phyloP scores from a whole-genome alignment of 2,797 vertebrate species.

The Choloepus didactylus region DNA sequence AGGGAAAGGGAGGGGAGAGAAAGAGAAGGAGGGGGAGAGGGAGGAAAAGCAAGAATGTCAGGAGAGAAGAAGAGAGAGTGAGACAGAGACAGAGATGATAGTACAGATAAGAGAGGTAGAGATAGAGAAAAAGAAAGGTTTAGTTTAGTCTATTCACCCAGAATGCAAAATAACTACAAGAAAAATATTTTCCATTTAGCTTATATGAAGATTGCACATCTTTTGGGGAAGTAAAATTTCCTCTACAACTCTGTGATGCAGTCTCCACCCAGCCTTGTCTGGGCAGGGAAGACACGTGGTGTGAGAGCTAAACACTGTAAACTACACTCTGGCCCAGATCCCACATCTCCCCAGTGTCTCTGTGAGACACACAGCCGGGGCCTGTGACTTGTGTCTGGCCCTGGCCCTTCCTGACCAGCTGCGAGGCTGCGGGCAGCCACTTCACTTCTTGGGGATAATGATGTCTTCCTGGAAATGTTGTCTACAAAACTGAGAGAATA shows the following conservation, averaged over 20 bases:
- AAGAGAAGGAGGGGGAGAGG: too few relatives aligned
- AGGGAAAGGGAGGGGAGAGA: neutral
- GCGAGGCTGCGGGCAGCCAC: neutral
- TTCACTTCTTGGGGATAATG: neutral
- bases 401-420: neutral
- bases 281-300: neutral
- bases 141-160: neutral
- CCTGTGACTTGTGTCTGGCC: neutral
- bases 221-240: neutral
- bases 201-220: neutral
- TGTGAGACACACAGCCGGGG: neutral
- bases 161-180: neutral
- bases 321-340: too few relatives aligned
- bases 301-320: accelerated
- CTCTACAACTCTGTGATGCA: neutral
- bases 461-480: neutral
- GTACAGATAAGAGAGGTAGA: neutral
- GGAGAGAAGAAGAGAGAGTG: too few relatives aligned
- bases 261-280: neutral
- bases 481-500: neutral
- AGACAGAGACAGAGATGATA: accelerated
- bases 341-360: accelerated
- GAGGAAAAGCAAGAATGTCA: too few relatives aligned
- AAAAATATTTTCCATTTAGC: neutral
- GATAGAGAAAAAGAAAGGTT: neutral